Conservation (phyloP, 2,888 invertebrate genomes). For the Sisyra nigra region DNA sequence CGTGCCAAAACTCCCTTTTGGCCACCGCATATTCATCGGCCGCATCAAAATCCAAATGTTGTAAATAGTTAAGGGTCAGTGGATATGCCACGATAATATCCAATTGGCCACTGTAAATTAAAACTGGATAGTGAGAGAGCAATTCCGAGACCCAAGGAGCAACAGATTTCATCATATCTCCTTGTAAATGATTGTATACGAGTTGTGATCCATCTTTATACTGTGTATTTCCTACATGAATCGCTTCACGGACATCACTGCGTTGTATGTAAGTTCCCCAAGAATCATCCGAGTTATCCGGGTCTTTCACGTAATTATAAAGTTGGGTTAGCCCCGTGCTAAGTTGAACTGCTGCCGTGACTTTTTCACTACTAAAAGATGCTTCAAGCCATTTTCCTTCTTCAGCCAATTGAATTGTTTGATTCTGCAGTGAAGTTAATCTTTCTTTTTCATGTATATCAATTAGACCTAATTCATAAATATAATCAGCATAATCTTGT, state of each 20-base stretch:
- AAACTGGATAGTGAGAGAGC: constrained; percentile 47
- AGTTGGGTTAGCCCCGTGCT: constrained; percentile 60
- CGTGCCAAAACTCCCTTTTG: constrained; percentile 49
- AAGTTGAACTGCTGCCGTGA: constrained; percentile 43
- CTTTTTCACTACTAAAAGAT: constrained; percentile 53
- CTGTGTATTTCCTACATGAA: constrained; percentile 70
- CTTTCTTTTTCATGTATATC: constrained; percentile 41
- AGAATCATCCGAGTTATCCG: constrained; percentile 26
- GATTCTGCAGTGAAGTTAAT: constrained; percentile 43
- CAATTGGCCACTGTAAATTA: constrained; percentile 80
- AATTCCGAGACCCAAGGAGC: constrained; percentile 55
- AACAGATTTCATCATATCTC: constrained; percentile 70
- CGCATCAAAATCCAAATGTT: constrained; percentile 50
- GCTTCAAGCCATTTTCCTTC: constrained; percentile 48
- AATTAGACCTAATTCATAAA: constrained; percentile 60
- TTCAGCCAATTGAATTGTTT: constrained; percentile 41
- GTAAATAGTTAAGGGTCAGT: constrained; percentile 62
- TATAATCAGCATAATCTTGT: constrained; percentile 58
- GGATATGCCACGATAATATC: constrained; percentile 87
- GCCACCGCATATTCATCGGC: constrained; percentile 48
- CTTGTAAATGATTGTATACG: constrained; percentile 56
- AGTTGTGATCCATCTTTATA: constrained; percentile 41
- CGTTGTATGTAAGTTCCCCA: constrained; percentile 47
- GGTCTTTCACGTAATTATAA: constrained; percentile 48
- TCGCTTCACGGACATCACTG: constrained; percentile 44